Base-by-base conservation (phyloP, 1,140 invertebrate species). In the Thaumetopoea pityocampa region DNA sequence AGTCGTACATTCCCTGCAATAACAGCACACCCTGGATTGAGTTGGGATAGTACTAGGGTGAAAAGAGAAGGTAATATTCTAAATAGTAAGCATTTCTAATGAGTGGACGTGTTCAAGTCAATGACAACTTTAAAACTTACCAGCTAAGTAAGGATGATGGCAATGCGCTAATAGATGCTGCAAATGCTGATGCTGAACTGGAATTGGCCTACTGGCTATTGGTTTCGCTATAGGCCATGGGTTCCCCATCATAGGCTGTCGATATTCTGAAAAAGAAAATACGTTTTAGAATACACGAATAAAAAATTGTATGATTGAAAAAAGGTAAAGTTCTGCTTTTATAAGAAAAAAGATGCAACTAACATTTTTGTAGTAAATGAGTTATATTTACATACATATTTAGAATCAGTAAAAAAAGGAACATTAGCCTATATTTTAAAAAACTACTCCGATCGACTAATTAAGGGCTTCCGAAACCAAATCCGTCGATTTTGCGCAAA, bases 151-250 rank as follows among this genome's bases (percentile, higher is more conserved):
- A 0, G 84, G 84, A 53, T 85, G 84, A 23, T 84, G 80, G 48
- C 84, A 86, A 29, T 85, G 83, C 2, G 81, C 81, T 50, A 85
- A 54, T 0, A 84, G 60, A 50, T 85, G 84, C 32, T 85, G 84
- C 10, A 83, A 33, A 12, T 85, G 81, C 46, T 80, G 81, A 56
- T 70, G 81, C 66, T 72, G 85, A 15, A 78, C 70, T 45, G 69
- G 81, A 16, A 85, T 73, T 0, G 84, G 84, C 18, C 84, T 50
- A 54, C 79, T 85, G 37, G 84, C 84, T 12, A 86, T 85, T 0
- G 84, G 84, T 61, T 86, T 86, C 9, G 84, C 84, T 10, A 85
- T 85, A 1, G 83, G 78, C 79, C 81, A 81, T 0, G 74, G 76
- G 22, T 64, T 79, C 5, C 67, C 67, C 27, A 78, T 67, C 41